phyloP scores from a whole-genome alignment of 1,140 invertebrate genomes.

The Colletes gigas region DNA sequence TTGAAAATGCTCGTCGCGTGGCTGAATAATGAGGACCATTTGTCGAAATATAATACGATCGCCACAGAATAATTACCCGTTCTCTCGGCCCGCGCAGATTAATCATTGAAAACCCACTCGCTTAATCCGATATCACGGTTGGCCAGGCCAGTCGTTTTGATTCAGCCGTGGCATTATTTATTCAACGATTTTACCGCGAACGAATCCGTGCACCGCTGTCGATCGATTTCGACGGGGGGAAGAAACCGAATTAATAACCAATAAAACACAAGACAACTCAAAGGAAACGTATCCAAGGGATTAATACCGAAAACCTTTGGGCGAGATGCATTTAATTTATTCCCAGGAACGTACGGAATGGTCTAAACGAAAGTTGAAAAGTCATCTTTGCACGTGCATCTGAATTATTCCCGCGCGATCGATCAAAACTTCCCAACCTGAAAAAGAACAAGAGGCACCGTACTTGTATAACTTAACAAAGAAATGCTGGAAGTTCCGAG shows the following conservation, averaged over 20 bases:
- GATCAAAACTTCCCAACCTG: no score
- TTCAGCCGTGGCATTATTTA: conserved; percentile 10
- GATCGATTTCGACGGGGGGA: not conserved
- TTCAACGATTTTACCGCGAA: not conserved
- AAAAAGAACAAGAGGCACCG: no score
- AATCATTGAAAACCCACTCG: not conserved
- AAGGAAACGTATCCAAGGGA: no score
- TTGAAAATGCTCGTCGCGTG: not conserved
- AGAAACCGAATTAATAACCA: no score
- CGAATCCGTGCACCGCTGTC: not conserved
- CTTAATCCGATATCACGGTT: not conserved
- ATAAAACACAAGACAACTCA: no score
- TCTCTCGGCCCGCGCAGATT: not conserved
- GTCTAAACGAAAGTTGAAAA: not conserved
- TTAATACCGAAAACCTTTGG: no score
- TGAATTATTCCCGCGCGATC: no score
- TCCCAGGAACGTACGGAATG: no score
- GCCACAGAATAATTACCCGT: not conserved
- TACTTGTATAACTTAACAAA: no score
- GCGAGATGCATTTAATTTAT: no score
- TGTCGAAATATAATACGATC: not conserved
- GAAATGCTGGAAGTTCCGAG: not conserved
- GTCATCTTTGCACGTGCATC: not conserved
- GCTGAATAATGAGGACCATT: not conserved
- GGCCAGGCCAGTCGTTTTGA: not conserved